Evolutionary conservation across 2,888 invertebrate genomes (phyloP).

Genomic region (Trachelus iudaicus): DNA sequence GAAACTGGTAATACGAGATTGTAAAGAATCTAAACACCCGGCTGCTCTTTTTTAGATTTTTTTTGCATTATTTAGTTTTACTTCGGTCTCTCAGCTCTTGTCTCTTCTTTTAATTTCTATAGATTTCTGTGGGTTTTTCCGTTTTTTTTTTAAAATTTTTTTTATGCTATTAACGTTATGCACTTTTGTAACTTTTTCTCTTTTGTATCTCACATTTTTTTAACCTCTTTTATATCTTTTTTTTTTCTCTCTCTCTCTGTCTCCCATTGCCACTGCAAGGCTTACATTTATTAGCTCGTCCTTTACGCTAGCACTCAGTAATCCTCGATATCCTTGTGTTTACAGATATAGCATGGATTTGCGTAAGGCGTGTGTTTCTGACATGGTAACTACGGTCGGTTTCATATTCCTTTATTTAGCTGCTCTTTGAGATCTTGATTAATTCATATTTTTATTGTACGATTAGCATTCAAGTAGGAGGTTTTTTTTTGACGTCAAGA

Average conservation of each 20-base stretch:
- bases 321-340: neutral
- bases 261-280: neutral
- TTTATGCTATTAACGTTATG: neutral
- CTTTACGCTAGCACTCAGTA: neutral
- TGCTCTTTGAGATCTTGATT: neutral
- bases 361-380: neutral
- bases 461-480: neutral
- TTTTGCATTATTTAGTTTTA: neutral
- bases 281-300: neutral
- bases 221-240: neutral
- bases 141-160: neutral
- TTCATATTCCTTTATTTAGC: neutral
- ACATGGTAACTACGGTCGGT: neutral
- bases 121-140: neutral
- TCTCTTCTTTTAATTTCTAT: neutral
- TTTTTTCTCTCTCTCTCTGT: neutral
- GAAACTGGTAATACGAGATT: slow-evolving; percentile 12
- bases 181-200: neutral
- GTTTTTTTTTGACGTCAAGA: neutral
- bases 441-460: neutral
- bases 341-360: neutral
- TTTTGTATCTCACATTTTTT: neutral
- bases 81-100: neutral
- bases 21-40: slow-evolving; percentile 13
- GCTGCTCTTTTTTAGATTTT: slow-evolving; percentile 3